Base-by-base conservation (phyloP, 2,888 invertebrate genomes). In the Caenorhabditis afra region DNA sequence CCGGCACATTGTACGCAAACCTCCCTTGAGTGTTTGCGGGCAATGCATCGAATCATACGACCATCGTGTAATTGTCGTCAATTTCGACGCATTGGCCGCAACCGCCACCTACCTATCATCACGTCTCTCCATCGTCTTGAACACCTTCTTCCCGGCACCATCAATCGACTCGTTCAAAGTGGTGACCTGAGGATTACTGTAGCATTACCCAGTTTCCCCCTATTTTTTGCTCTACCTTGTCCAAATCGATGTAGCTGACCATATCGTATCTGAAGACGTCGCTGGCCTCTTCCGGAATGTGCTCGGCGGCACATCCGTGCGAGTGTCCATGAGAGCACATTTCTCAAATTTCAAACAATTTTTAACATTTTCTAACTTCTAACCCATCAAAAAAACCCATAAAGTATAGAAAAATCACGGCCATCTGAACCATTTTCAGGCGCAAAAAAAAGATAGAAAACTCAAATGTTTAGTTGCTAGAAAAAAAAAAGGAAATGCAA, bases 101-200 rank as follows among this genome's bases (percentile, higher is more conserved):
- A 18, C 18, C 29, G 29, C 10, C 12, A 49, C 71, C 93, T 90
- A 95, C 94, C 79, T 95, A 92, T 85, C 96, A 93, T 80, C 94
- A 93, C 86, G 96, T 95, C 94, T 96, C 96, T 81, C 81, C 82
- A 0, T 96, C 93, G 91, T 29, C 45, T 96, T 97, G 90, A 98
- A 97, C 3, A 99, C 94, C 29, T 93, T 93, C 91, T 94, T 95
- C 18, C 96, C 97, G 12, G 95, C 94, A 29, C 94, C 95, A 87
- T 96, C 96, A 5, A 92, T 91, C 58, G 93, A 92, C 92, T 98
- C 98, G 91, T 98, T 98, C 39, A 98, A 92, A 91, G 97, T 97
- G 90, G 95, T 94, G 23, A 97, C 92, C 91, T 95, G 67, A 1
- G n/a, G n/a, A n/a, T n/a, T n/a, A n/a, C n/a, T n/a, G n/a, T n/a